These are phyloP conservation scores for Mus minutoides DNA, from an alignment of 2,797 vertebrate genomes.

Conservation along the genomic window DNA sequence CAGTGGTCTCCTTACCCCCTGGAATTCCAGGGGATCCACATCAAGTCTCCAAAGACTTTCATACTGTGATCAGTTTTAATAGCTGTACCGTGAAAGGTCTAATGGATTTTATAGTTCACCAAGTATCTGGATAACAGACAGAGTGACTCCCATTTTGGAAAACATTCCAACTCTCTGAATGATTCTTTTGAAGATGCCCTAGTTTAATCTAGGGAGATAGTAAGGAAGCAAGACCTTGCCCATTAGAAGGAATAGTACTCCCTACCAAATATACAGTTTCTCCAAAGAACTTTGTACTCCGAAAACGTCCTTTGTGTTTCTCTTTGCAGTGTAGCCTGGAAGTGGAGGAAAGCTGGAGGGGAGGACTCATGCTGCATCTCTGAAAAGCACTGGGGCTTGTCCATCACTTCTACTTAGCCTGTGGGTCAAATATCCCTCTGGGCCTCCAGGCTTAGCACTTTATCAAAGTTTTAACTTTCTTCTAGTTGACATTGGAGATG, in stretches of 20 bases:
- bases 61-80: not conserved
- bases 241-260: not conserved
- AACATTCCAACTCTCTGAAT: not conserved
- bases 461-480: not conserved
- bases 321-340: not conserved
- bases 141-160: not conserved
- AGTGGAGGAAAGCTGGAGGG: not conserved
- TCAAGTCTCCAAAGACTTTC: not conserved
- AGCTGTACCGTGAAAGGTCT: not conserved
- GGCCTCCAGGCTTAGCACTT: not conserved
- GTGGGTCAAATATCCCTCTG: not conserved
- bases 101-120: not conserved
- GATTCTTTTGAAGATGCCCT: not conserved
- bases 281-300: not conserved
- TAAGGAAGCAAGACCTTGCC: not conserved
- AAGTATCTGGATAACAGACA: not conserved
- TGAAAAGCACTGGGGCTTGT: not conserved
- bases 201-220: not conserved
- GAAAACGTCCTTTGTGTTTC: conserved; percentile 3
- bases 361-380: not conserved
- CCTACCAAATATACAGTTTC: conserved; percentile 2
- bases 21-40: not conserved
- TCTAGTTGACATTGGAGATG: not conserved
- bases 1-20: not conserved
- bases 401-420: not conserved